phyloP scores from a whole-genome alignment of 2,797 vertebrate genomes.

The Pangasius djambal region DNA sequence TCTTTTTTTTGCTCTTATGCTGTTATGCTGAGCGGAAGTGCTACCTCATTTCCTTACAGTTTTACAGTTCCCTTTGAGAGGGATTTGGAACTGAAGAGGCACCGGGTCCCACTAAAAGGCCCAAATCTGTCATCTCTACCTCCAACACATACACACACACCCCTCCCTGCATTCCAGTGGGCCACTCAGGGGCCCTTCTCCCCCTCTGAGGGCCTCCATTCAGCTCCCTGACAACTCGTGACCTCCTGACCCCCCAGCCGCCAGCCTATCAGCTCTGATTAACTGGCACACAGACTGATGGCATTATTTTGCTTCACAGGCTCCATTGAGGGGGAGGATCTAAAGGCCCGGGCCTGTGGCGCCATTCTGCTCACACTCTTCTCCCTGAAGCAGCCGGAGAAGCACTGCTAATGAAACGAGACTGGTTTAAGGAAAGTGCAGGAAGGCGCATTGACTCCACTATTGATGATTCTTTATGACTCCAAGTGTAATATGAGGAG shows the following conservation, averaged over 20 bases:
- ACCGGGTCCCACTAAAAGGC: constrained; percentile 55
- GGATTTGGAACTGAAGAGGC: constrained; percentile 51
- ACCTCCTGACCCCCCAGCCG: constrained; percentile 81
- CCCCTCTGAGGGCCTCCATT: constrained; percentile 67
- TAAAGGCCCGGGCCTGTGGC: constrained; percentile 76
- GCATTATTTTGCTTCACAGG: constrained; percentile 87
- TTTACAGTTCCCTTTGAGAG: constrained; percentile 42
- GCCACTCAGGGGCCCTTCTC: constrained; percentile 55
- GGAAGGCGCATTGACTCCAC: constrained; percentile 44
- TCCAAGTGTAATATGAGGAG: constrained; percentile 24
- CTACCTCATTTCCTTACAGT: constrained; percentile 42
- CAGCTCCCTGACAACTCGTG: constrained; percentile 84
- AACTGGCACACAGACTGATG: constrained; percentile 82
- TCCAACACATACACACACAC: constrained; percentile 61
- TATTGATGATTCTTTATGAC: constrained; percentile 34
- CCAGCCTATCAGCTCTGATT: constrained; percentile 87
- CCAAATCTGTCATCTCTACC: constrained; percentile 62
- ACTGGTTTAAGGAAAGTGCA: constrained; percentile 67
- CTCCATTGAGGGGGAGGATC: constrained; percentile 79
- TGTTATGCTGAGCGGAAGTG: constrained; percentile 27
- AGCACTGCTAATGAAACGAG: constrained; percentile 66
- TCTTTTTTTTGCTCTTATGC: background rate
- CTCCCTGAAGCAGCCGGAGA: constrained; percentile 61
- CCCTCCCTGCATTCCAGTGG: constrained; percentile 60
- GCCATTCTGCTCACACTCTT: constrained; percentile 80